Evolutionary conservation across 2,113 vertebrate genomes (phyloP).

Genomic region (Argyrosomus japonicus): DNA sequence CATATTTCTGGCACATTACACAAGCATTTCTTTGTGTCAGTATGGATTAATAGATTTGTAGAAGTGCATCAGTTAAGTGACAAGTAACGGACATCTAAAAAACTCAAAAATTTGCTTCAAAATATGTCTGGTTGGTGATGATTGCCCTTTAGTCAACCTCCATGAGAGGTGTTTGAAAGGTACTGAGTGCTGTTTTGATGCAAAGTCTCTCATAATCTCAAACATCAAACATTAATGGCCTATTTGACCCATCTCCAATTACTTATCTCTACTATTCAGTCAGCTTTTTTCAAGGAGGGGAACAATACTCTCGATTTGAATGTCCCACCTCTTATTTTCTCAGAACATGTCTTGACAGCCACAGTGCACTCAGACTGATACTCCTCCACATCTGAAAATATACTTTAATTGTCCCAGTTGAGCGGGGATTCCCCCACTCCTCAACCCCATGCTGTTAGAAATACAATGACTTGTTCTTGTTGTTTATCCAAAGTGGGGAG

Average conservation of each 20-base stretch:
- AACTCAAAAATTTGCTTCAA: background rate
- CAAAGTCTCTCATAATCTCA: constrained; percentile 27
- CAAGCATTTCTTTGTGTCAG: background rate
- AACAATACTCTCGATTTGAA: constrained; percentile 47
- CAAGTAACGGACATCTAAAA: constrained; percentile 17
- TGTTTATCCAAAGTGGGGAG: constrained; percentile 74
- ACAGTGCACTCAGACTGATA: constrained; percentile 25
- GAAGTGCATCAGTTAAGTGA: background rate
- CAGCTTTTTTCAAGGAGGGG: constrained; percentile 23
- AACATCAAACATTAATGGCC: constrained; percentile 37
- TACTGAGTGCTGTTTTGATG: constrained; percentile 46
- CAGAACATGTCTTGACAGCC: constrained; percentile 67
- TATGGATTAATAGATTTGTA: constrained; percentile 9
- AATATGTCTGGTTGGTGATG: background rate
- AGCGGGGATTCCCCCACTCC: constrained; percentile 67
- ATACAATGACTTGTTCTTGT: constrained; percentile 66
- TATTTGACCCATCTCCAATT: constrained; percentile 31
- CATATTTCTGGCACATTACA: background rate
- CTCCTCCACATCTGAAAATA: constrained; percentile 41
- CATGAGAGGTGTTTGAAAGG: constrained; percentile 23
- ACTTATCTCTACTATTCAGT: constrained; percentile 35
- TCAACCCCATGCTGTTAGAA: constrained; percentile 40
- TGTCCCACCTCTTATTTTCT: constrained; percentile 54
- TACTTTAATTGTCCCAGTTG: constrained; percentile 52
- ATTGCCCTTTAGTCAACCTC: constrained; percentile 33